These are phyloP conservation scores for Felis catus DNA, from an alignment of 2,113 vertebrate species.

Conservation along the genomic window F.catus_Fca126_mat1.0 CM031413.1:132327501-132328000, in stretches of 20 bases:
- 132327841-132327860: neutral
- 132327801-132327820: neutral
- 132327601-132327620: neutral
- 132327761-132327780: neutral
- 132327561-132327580: neutral
- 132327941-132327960: neutral
- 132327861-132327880: neutral
- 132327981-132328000: neutral
- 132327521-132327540: neutral
- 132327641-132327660: neutral
- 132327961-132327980: neutral
- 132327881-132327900: neutral
- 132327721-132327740: neutral
- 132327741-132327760: neutral
- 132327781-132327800: neutral
- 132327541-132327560: neutral
- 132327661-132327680: neutral
- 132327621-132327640: neutral
- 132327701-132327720: neutral
- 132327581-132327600: neutral
- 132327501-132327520: neutral
- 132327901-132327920: neutral
- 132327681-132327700: neutral
- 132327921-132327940: neutral
- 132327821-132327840: neutral